A percentile compares a stretch with the other conserved stretches of the same genome.
Conservation (phyloP, 2,113 vertebrate species). For the Columbina picui region DNA sequence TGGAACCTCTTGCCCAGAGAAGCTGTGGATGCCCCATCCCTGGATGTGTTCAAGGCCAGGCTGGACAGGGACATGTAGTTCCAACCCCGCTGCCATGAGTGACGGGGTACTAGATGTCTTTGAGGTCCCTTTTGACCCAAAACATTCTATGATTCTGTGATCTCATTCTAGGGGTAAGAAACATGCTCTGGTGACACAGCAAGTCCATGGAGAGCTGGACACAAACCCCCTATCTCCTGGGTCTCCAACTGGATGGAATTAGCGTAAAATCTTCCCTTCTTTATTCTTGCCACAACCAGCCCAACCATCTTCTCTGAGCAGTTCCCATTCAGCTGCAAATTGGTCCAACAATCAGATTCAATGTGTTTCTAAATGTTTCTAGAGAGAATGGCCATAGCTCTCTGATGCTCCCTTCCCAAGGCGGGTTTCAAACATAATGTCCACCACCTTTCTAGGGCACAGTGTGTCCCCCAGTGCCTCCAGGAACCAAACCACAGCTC, state of each 20-base stretch:
- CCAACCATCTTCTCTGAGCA: neutral
- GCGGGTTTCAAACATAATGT: neutral
- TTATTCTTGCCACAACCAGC: neutral
- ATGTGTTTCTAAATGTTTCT: neutral
- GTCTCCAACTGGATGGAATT: neutral
- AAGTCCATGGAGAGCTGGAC: neutral
- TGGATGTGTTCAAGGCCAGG: neutral
- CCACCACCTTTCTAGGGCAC: neutral
- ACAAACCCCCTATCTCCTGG: neutral
- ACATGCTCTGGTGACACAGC: neutral
- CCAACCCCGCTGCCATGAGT: no score
- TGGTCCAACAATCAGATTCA: neutral
- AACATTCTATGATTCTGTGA: neutral
- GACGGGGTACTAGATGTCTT: no score
- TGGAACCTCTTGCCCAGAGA: neutral
- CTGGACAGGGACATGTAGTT: no score
- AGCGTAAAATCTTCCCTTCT: neutral
- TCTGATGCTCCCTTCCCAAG: neutral
- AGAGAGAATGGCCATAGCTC: fast-evolving
- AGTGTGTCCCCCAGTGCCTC: neutral
- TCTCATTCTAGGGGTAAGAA: neutral
- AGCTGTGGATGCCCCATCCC: neutral
- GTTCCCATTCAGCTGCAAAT: neutral
- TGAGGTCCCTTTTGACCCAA: no score
- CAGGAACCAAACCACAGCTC: neutral